Conservation (phyloP, 2,888 invertebrate species). For the Phymatocera aterrima region DNA sequence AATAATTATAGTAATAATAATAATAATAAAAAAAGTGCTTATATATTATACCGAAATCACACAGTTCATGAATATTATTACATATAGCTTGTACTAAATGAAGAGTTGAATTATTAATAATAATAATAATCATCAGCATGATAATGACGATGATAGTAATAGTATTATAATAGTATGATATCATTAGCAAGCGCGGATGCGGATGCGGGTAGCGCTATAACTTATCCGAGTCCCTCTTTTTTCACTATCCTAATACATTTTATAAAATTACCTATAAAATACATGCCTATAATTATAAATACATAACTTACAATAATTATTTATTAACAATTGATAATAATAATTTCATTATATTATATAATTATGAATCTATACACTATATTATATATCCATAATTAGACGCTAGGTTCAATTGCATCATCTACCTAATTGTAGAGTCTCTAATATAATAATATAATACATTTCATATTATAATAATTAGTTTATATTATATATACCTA, state of each 20-base stretch:
- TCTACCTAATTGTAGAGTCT: too few relatives aligned
- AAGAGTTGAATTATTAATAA: neutral
- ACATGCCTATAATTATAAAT: slow-evolving; percentile 10
- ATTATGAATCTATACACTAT: too few relatives aligned
- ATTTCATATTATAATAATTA: too few relatives aligned
- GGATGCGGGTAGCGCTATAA: slow-evolving; percentile 24
- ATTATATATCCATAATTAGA: too few relatives aligned
- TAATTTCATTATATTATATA: too few relatives aligned
- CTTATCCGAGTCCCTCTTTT: slow-evolving; percentile 61
- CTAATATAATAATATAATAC: too few relatives aligned
- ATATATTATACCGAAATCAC: too few relatives aligned
- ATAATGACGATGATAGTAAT: neutral
- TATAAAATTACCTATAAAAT: slow-evolving; percentile 55
- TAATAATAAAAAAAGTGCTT: slow-evolving; percentile 47
- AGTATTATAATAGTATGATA: neutral
- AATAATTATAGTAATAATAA: slow-evolving; percentile 40
- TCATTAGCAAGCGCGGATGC: slow-evolving; percentile 22
- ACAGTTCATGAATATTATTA: neutral
- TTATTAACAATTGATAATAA: too few relatives aligned
- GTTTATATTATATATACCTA: too few relatives aligned
- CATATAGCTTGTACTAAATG: neutral
- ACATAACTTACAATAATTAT: too few relatives aligned
- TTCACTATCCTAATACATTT: slow-evolving; percentile 62
- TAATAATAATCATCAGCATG: too few relatives aligned
- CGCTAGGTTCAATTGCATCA: too few relatives aligned